Conservation (phyloP, 1,140 invertebrate species). For the Drosophila simulans region DNA sequence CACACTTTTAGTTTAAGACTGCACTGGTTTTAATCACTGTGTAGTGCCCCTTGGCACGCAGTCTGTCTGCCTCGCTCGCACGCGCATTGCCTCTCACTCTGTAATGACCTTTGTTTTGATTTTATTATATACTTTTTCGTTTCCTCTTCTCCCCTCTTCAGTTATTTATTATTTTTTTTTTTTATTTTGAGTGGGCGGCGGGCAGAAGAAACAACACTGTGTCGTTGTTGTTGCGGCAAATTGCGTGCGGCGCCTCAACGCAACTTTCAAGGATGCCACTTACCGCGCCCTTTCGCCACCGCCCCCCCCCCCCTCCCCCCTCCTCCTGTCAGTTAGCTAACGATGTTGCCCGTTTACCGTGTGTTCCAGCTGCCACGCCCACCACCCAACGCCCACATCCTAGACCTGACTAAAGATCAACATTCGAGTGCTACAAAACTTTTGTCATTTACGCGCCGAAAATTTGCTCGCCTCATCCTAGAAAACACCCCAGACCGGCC, state of each 20-base stretch:
- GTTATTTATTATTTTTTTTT: background rate
- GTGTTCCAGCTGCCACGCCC: constrained; percentile 39
- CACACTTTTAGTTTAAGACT: too few relatives aligned
- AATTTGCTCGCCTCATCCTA: constrained; percentile 41
- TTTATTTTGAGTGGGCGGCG: constrained; percentile 21
- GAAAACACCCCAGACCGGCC: background rate
- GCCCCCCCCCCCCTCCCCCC: background rate
- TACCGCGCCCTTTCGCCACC: constrained; percentile 28
- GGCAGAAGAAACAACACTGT: constrained; percentile 13
- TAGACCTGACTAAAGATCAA: constrained; percentile 76
- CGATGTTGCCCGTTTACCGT: constrained; percentile 68
- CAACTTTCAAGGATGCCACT: constrained; percentile 80
- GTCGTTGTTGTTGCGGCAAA: constrained; percentile 61
- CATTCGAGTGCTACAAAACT: constrained; percentile 72
- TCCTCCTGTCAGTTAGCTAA: constrained; percentile 58
- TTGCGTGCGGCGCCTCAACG: constrained; percentile 69
- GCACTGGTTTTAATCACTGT: background rate
- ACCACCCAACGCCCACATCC: background rate
- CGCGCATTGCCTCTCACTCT: background rate
- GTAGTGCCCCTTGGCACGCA: constrained; percentile 9
- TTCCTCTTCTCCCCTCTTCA: background rate
- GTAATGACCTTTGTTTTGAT: constrained; percentile 51
- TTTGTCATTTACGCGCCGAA: constrained; percentile 79
- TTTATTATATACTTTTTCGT: constrained; percentile 37
- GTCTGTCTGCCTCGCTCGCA: background rate